phyloP scores from a whole-genome alignment of 2,888 invertebrate species.

The Blera fallax region DNA sequence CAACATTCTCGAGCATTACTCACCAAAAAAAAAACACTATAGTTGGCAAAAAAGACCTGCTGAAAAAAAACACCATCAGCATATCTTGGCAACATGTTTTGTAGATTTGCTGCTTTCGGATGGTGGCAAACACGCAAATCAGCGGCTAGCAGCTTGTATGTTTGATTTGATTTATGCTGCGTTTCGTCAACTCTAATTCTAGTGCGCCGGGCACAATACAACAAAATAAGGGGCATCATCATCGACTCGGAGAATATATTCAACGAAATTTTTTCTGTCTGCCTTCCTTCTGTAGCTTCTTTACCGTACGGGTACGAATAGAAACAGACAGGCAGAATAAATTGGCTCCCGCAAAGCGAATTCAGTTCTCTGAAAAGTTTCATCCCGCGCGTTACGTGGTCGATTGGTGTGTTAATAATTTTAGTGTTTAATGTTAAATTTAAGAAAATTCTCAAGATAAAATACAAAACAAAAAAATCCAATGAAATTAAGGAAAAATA shows the following conservation, averaged over 20 bases:
- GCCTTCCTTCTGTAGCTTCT: conserved; percentile 6
- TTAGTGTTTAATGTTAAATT: conserved; percentile 1
- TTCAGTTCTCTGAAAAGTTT: conserved; percentile 65
- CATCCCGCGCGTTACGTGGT: conserved; percentile 56
- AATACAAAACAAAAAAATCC: not conserved
- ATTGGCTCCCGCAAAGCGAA: conserved; percentile 53
- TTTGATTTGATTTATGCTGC: conserved; percentile 42
- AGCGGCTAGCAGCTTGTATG: not conserved
- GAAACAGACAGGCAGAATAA: conserved; percentile 32
- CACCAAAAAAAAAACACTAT: conserved; percentile 23
- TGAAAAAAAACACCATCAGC: conserved; percentile 11
- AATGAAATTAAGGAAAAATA: too few relatives aligned
- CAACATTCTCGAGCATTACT: conserved; percentile 28
- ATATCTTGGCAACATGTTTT: conserved; percentile 15
- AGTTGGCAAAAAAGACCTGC: not conserved
- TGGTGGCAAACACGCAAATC: not conserved
- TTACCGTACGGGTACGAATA: conserved; percentile 15
- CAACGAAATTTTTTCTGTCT: conserved; percentile 27
- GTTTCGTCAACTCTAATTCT: conserved; percentile 30
- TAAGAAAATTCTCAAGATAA: not conserved
- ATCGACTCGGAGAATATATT: conserved; percentile 20
- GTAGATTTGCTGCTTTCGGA: not conserved
- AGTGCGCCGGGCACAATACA: conserved; percentile 32
- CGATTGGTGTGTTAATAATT: conserved; percentile 48
- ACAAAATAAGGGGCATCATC: conserved; percentile 27